A percentile compares a stretch with the other conserved stretches of the same genome.
phyloP scores from a whole-genome alignment of 2,888 invertebrate genomes.

The Orchesella flavescens region DNA sequence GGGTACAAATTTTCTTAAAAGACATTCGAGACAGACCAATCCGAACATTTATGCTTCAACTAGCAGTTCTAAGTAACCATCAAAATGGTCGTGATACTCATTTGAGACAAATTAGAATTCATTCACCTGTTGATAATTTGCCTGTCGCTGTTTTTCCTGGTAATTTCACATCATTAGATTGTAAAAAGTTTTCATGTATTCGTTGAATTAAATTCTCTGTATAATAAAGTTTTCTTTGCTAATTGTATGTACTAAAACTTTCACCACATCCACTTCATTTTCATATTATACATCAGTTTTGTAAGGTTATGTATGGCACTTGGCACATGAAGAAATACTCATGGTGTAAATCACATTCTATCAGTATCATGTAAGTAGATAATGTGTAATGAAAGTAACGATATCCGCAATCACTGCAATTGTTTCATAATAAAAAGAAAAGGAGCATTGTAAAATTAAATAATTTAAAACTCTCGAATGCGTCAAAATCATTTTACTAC shows the following conservation, averaged over 20 bases:
- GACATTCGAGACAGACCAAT: conserved; percentile 84
- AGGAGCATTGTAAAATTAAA: too few relatives aligned
- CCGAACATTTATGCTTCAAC: conserved; percentile 96
- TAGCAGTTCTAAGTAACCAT: conserved; percentile 97
- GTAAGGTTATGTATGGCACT: too few relatives aligned
- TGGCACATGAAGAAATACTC: too few relatives aligned
- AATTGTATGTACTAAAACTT: background rate
- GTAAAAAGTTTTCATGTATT: conserved; percentile 87
- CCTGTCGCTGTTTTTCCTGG: conserved; percentile 76
- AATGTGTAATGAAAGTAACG: too few relatives aligned
- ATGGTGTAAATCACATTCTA: too few relatives aligned
- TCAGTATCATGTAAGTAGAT: too few relatives aligned
- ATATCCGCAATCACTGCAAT: too few relatives aligned
- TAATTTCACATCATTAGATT: conserved; percentile 87
- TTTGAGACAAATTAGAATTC: conserved; percentile 96
- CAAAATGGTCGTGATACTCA: conserved; percentile 99
- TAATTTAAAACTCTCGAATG: too few relatives aligned
- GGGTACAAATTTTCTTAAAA: conserved; percentile 81
- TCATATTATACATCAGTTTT: too few relatives aligned
- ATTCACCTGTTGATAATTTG: conserved; percentile 82
- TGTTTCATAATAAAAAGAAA: too few relatives aligned
- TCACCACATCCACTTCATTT: background rate
- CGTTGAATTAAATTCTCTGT: conserved; percentile 76
- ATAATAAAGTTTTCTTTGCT: conserved; percentile 5
- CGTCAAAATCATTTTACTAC: too few relatives aligned